Conservation (phyloP, 2,888 invertebrate genomes). For the Lordiphosa andalusiaca region DNA sequence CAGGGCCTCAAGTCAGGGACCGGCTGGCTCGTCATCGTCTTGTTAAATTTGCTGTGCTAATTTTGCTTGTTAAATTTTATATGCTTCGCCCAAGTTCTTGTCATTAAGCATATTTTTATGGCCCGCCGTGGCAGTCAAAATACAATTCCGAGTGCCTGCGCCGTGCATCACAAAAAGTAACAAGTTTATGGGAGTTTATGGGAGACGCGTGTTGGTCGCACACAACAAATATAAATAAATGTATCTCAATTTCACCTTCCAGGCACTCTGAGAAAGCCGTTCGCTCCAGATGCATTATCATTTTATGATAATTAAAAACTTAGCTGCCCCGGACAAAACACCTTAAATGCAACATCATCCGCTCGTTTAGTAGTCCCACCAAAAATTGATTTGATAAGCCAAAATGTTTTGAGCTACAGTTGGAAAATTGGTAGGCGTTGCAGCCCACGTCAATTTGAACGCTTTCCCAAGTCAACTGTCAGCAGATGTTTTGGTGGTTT, state of each 20-base stretch:
- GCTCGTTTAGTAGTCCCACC: slow-evolving; percentile 39
- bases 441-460: slow-evolving; percentile 56
- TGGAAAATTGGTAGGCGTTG: slow-evolving; percentile 55
- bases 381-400: slow-evolving; percentile 59
- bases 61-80: slow-evolving; percentile 56
- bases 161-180: slow-evolving; percentile 24
- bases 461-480: slow-evolving; percentile 41
- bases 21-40: slow-evolving; percentile 21
- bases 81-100: slow-evolving; percentile 38
- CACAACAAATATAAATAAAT: slow-evolving; percentile 62
- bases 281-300: slow-evolving; percentile 41
- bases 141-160: slow-evolving; percentile 42
- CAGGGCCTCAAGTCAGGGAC: slow-evolving; percentile 19
- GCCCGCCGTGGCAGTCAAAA: slow-evolving; percentile 48
- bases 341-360: slow-evolving; percentile 24
- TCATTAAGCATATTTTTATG: slow-evolving; percentile 61
- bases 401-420: slow-evolving; percentile 45
- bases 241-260: slow-evolving; percentile 46
- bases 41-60: slow-evolving; percentile 48
- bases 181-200: too few species aligned
- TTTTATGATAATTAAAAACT: slow-evolving; percentile 62
- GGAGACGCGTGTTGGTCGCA: slow-evolving; percentile 54
- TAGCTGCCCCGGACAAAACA: slow-evolving; percentile 55
- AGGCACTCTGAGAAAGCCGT: slow-evolving; percentile 52
- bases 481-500: slow-evolving; percentile 16